Evolutionary conservation across 2,888 invertebrate species (phyloP).

Genomic region (Listrodromus nycthemerus): DNA sequence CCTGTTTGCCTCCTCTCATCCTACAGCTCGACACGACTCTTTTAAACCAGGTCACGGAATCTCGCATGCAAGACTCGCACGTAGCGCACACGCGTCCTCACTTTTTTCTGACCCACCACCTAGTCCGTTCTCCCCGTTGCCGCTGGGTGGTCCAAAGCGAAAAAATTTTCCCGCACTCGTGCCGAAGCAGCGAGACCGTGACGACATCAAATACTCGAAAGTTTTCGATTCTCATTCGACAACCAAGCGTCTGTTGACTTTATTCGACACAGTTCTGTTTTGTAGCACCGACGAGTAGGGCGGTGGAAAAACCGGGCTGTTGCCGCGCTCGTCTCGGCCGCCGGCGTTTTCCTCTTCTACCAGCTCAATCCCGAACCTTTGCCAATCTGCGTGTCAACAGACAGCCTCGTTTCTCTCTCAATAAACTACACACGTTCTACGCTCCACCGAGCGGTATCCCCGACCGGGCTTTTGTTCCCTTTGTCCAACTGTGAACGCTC

Average conservation of each 20-base stretch:
- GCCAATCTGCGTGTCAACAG: constrained; percentile 45
- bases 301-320: constrained; percentile 31
- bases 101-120: constrained; percentile 30
- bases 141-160: constrained; percentile 13
- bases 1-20: not conserved
- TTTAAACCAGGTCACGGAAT: constrained; percentile 65
- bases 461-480: constrained; percentile 56
- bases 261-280: constrained; percentile 63
- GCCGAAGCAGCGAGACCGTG: constrained; percentile 48
- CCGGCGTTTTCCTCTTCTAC: constrained; percentile 16
- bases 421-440: constrained; percentile 65
- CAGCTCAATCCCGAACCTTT: constrained; percentile 10
- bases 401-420: constrained; percentile 54
- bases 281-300: constrained; percentile 31
- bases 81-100: constrained; percentile 9
- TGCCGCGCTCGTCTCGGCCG: constrained; percentile 5
- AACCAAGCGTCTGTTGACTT: constrained; percentile 67
- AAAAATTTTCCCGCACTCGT: constrained; percentile 60
- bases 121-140: constrained; percentile 31
- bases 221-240: constrained; percentile 67
- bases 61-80: constrained; percentile 54
- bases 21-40: constrained; percentile 42
- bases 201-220: constrained; percentile 63
- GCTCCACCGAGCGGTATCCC: constrained; percentile 47
- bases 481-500: constrained; percentile 48